Evolutionary conservation across 2,797 vertebrate species (phyloP).

Genomic region (Chaunax sp.): DNA sequence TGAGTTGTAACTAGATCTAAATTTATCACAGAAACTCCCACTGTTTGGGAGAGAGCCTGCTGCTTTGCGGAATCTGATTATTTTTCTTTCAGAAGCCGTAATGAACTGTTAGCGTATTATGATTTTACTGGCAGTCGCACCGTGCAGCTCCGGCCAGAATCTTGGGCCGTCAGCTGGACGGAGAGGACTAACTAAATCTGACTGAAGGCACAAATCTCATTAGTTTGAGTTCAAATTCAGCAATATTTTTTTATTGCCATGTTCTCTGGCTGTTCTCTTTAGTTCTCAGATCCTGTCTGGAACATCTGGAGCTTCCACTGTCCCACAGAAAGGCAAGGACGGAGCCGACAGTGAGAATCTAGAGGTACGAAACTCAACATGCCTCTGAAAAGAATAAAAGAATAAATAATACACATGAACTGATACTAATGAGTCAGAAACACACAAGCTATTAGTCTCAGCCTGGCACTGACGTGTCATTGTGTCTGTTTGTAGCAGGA

Average conservation of each 20-base stretch:
- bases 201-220: neutral
- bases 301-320: constrained; percentile 75
- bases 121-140: constrained; percentile 53
- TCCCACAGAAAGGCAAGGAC: constrained; percentile 90
- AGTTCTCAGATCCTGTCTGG: constrained; percentile 91
- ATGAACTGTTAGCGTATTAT: constrained; percentile 35
- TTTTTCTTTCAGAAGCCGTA: constrained; percentile 61
- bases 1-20: constrained; percentile 38
- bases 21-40: constrained; percentile 42
- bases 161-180: constrained; percentile 17
- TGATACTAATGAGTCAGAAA: neutral
- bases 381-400: neutral
- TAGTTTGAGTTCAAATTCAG: neutral
- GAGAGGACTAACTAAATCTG: constrained; percentile 10
- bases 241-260: neutral
- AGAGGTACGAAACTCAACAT: constrained; percentile 83
- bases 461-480: neutral
- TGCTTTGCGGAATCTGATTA: constrained; percentile 47
- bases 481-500: constrained; percentile 87
- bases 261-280: constrained; percentile 3
- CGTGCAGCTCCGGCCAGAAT: constrained; percentile 23
- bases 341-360: constrained; percentile 89
- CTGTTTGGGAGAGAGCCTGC: constrained; percentile 12
- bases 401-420: too few relatives aligned
- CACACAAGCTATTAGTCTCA: neutral